phyloP scores from a whole-genome alignment of 2,888 invertebrate genomes.

The Clepsis dumicolana region DNA sequence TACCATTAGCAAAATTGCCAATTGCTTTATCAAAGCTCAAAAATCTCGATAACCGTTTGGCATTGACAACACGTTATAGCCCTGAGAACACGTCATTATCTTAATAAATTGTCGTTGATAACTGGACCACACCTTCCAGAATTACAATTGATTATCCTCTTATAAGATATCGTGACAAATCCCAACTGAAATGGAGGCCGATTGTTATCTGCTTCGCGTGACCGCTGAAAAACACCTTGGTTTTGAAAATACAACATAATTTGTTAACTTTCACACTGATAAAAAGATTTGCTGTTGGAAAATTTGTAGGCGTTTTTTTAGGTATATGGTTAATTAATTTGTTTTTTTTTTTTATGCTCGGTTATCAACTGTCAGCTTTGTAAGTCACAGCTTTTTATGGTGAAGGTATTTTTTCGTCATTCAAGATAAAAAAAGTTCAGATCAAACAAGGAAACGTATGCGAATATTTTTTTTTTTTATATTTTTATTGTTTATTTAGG shows the following conservation, averaged over 20 bases:
- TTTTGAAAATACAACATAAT: constrained; percentile 15
- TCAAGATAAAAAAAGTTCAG: no score
- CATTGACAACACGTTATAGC: constrained; percentile 8
- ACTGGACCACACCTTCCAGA: constrained; percentile 16
- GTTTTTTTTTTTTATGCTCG: background rate
- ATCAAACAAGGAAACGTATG: no score
- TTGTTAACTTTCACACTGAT: constrained; percentile 27
- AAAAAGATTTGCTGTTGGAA: background rate
- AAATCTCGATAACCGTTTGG: constrained; percentile 14
- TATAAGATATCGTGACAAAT: constrained; percentile 46
- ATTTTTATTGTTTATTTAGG: no score
- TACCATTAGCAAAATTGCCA: constrained; percentile 2
- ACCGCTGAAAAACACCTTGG: constrained; percentile 30
- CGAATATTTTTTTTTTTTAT: no score
- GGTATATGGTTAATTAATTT: background rate
- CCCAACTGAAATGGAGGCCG: constrained; percentile 42
- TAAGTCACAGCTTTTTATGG: no score
- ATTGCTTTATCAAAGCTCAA: background rate
- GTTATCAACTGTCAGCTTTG: no score
- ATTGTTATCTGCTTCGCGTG: constrained; percentile 44
- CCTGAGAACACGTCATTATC: background rate
- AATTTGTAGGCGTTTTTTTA: background rate
- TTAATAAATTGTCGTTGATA: constrained; percentile 7
- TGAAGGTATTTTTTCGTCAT: no score
- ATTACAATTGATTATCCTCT: constrained; percentile 16